A percentile compares a stretch with the other conserved stretches of the same genome.
Evolutionary conservation across 2,888 invertebrate species (phyloP).

Genomic region (Crossocerus cetratus): DNA sequence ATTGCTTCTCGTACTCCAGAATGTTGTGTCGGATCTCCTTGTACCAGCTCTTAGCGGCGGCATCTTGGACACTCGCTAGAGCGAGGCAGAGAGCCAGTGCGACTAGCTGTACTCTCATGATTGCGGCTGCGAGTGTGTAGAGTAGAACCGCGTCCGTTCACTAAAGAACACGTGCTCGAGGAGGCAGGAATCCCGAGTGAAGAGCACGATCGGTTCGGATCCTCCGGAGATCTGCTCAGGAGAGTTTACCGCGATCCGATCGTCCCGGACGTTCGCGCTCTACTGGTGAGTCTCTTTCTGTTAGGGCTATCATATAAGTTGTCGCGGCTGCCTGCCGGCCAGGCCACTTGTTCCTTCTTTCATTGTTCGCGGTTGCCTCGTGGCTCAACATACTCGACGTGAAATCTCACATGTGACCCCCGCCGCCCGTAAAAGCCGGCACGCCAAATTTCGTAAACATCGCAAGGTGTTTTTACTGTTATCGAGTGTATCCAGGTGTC

Average conservation of each 20-base stretch:
- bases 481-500: background rate
- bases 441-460: background rate
- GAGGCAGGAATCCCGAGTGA: background rate
- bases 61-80: background rate
- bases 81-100: background rate
- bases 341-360: background rate
- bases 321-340: background rate
- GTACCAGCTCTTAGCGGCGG: slow-evolving; percentile 49
- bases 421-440: background rate
- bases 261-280: slow-evolving; percentile 34
- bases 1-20: slow-evolving; percentile 77
- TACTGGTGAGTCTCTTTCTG: slow-evolving; percentile 36
- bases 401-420: background rate
- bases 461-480: background rate
- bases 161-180: background rate
- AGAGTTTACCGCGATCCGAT: slow-evolving; percentile 13
- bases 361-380: background rate
- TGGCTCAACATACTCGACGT: background rate
- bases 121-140: background rate
- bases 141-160: background rate
- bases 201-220: background rate
- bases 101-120: slow-evolving; percentile 19
- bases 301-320: slow-evolving; percentile 8
- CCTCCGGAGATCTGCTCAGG: background rate
- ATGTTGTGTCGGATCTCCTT: slow-evolving; percentile 75